A percentile compares a stretch with the other conserved stretches of the same genome.
Conservation (phyloP, 2,113 vertebrate species). For the Nipponia nippon region DNA sequence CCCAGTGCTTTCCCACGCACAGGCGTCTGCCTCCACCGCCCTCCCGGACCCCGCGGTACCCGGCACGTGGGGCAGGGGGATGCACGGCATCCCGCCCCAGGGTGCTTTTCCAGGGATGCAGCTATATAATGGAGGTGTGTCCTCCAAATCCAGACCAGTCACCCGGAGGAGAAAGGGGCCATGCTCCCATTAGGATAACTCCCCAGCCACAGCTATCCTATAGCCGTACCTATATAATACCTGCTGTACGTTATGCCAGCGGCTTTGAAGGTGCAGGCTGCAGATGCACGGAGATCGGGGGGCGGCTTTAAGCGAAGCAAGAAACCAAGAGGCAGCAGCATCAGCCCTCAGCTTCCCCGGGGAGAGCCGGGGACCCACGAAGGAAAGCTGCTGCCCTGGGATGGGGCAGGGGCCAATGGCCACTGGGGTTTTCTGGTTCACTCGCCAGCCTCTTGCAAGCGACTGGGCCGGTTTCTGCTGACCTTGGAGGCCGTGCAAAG, state of each 20-base stretch:
- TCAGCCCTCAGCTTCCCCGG: accelerated
- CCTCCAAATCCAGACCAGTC: background rate
- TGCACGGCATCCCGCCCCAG: background rate
- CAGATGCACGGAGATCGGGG: accelerated
- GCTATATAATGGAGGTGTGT: accelerated
- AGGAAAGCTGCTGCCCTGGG: background rate
- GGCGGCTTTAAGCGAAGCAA: background rate
- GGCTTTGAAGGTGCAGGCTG: background rate
- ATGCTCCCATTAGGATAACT: background rate
- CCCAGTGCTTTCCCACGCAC: background rate
- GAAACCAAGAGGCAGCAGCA: background rate
- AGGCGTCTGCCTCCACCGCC: too few relatives aligned
- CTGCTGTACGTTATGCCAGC: accelerated
- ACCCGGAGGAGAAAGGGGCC: background rate
- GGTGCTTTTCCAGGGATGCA: background rate
- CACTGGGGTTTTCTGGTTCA: background rate
- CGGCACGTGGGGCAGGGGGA: accelerated
- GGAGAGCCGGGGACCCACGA: accelerated
- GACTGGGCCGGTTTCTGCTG: background rate
- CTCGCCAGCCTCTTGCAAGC: background rate
- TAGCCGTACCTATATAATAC: accelerated
- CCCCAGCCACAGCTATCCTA: background rate
- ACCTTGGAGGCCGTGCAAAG: background rate
- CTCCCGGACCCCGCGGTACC: accelerated
- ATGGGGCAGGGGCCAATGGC: background rate